Evolutionary conservation across 64 coral and sea anemone species (phyloP).

Genomic region (Actinia tenebrosa): DNA sequence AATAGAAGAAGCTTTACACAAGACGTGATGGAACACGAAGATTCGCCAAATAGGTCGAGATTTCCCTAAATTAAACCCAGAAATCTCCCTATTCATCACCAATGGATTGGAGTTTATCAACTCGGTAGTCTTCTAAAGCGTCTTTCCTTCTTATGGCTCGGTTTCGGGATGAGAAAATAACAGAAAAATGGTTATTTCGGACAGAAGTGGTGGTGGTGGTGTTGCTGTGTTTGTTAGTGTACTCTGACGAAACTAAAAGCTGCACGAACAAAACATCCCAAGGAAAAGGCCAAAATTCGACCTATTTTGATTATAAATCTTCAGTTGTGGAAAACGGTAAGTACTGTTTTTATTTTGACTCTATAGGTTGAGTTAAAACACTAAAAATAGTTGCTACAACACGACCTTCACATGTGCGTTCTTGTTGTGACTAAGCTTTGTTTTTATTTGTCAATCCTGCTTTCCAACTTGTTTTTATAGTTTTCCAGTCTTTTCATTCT

Average conservation of each 20-base stretch:
- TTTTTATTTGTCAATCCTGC: background rate
- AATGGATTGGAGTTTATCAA: constrained; percentile 9
- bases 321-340: constrained; percentile 94
- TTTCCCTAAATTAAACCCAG: constrained; percentile 5
- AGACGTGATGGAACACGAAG: background rate
- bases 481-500: background rate
- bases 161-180: background rate
- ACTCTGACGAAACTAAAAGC: background rate
- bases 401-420: background rate
- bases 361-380: background rate
- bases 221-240: background rate
- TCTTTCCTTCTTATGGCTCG: constrained; percentile 10
- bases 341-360: constrained; percentile 1
- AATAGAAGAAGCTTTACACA: background rate
- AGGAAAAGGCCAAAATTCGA: background rate
- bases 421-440: background rate
- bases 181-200: background rate
- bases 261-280: background rate
- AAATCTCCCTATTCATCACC: background rate
- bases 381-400: background rate
- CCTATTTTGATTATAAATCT: constrained; percentile 88
- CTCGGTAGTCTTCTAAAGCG: background rate
- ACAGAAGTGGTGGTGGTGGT: background rate
- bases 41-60: background rate
- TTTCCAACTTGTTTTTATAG: background rate